Evolutionary conservation across 1,140 invertebrate species (phyloP), one percentile per base, ranked within the genome.

Genomic region (Heliconius nattereri): DNA sequence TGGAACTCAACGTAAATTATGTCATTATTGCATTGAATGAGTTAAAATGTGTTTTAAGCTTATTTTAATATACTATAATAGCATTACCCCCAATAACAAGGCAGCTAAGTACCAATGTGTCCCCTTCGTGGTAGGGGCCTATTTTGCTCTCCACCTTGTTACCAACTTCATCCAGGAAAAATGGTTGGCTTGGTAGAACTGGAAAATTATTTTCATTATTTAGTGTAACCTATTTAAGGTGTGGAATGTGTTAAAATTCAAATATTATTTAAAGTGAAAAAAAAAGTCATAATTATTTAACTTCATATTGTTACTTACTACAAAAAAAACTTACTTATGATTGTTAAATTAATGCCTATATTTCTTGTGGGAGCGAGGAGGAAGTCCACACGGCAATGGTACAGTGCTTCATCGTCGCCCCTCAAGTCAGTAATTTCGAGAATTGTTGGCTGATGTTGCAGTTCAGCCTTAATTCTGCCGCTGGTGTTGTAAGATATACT

Each of bases 61-160:
- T 6, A 45, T 45, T 45, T 45, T 45, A 45, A 5, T 45, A 45
- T 45, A 45, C 13, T 45, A 45, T 16, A 45, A 45, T 45, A 16
- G 13, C 1, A 45, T 45, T 95, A 98, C 98, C 98, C 95, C 98
- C 98, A 70, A 96, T 96, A 76, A 98, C 98, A 78, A 97, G 95
- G 90, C 98, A 98, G 71, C 96, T 97, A 40, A 98, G 95, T 83
- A 96, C 96, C 91, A 98, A 95, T 60, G 97, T 96, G 49, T 97
- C 96, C 26, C 97, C 97, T 94, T 98, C 98, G 86, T 97, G 96
- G 89, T 98, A 98, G 23, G 98, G 98, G 37, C 98, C 93, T 37
- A 94, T 90, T 80, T 88, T 92, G 23, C 89, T 83, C 26, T 91
- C 91, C 26, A 95, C 94, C 80, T 94, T 94, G 71, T 92, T 94